phyloP scores from a whole-genome alignment of 2,113 vertebrate species.

The Petaurus breviceps region DNA sequence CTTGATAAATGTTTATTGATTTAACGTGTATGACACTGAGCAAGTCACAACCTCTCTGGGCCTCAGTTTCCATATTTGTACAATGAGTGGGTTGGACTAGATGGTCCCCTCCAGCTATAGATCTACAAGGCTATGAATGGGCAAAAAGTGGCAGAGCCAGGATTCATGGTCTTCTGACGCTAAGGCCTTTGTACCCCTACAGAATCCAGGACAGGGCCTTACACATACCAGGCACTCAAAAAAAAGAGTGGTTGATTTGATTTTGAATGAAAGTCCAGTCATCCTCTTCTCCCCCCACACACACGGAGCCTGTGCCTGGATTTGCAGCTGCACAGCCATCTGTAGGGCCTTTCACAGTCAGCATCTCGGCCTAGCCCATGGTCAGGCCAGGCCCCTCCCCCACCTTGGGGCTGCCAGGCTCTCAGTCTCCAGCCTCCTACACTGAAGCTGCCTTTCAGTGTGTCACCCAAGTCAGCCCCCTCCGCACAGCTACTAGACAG shows the following conservation, averaged over 20 bases:
- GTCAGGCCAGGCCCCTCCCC: not conserved
- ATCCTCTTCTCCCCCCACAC: not conserved
- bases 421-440: not conserved
- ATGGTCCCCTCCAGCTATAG: not conserved
- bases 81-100: not conserved
- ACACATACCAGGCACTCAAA: not conserved
- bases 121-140: not conserved
- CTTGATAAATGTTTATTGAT: not conserved
- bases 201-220: not conserved
- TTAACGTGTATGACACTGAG: not conserved
- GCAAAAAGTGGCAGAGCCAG: not conserved
- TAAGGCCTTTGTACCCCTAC: not conserved
- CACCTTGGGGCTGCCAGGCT: not conserved
- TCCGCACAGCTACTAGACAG: not conserved
- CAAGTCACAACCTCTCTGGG: not conserved
- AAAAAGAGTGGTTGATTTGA: not conserved
- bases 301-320: not conserved
- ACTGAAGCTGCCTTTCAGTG: constrained; percentile 3
- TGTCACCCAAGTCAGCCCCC: not conserved
- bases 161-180: not conserved
- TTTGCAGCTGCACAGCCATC: not conserved
- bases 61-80: not conserved
- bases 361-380: not conserved
- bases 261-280: not conserved
- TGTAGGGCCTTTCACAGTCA: not conserved